Base-by-base conservation (phyloP, 2,797 vertebrate genomes). In the Peromyscus melanophrys region DNA sequence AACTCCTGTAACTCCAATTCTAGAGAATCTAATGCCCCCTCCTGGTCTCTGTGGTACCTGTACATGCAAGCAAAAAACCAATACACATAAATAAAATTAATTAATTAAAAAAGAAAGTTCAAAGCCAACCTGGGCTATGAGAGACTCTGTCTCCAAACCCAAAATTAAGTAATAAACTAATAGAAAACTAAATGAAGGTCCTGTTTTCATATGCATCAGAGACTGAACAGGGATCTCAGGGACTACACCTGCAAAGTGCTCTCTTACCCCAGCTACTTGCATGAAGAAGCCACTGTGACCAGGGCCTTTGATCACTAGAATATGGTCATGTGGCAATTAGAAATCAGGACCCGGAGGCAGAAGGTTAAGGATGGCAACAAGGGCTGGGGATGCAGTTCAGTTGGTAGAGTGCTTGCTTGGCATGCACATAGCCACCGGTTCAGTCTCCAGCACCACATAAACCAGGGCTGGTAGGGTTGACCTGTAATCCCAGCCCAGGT, bases 201-300 rank as follows among this genome's bases (percentile, higher is more conserved):
- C 37, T 59, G 16, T 34, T 59, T 55, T 17, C 11, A 55, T 12
- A 43, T 29, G n/a, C 49, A 17, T 40, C 69, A 49, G 55, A 61
- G 37, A 37, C 61, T 40, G 61, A 25, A 0, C 4, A 40, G 78
- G 6, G 0, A 12, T 8, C 27, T 23, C 6, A 4, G 37, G 8
- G 61, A 52, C 49, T 3, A 40, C 0, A 65, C 16, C 49, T 29
- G n/a, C 34, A 16, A 71, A 87, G 37, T n/a, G 21, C 67, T 57
- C 67, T 57, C n/a, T 55, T 17, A 46, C 5, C 73, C 0, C 4
- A 2, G 0, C 49, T 6, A 2, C n/a, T 29, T 80, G 21, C 40
- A 12, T 40, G 67, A 37, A 57, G 34, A 88, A 55, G 11, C 31
- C 17, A 55, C 71, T 57, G 73, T 67, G 37, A 37, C 76, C 46